Base-by-base conservation (phyloP, 1,140 invertebrate genomes). In the Euwallacea similis region DNA sequence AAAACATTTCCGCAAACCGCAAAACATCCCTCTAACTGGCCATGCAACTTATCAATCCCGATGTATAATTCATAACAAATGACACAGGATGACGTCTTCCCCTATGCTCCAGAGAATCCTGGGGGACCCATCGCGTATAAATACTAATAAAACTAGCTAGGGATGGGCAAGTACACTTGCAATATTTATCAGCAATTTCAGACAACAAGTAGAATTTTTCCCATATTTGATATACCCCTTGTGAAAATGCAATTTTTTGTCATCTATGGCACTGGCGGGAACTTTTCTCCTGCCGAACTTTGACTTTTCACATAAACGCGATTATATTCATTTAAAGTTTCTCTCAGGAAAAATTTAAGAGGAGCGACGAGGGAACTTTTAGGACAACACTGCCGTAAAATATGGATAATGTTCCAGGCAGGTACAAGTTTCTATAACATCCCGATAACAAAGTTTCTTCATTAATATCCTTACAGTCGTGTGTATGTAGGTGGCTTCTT, bases 171-270 rank as follows among this genome's bases (percentile, higher is more conserved):
- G 59, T 69, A 50, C 72, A 69, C 66, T 60, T 73, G 61, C 66
- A 73, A 73, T 73, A 73, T 73, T 73, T 73, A 73, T 70, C 42
- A 70, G 72, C 61, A 66, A 73, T 70, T 70, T 73, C 53, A 9
- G n/a, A 47, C n/a, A 6, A 13, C n/a, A 47, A 47, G 46, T 10
- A 6, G 46, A 47, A 10, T 47, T 47, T 9, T 47, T 47, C n/a
- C n/a, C 46, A 13, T 47, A 33, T 33, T 33, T 33, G 21, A 33
- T 33, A 33, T 33, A 4, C 21, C 21, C 21, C 6, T 10, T 47
- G n/a, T 47, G n/a, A 47, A 13, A 47, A 13, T 9, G 46, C n/a
- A 13, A 9, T 10, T 47, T 47, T 10, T 47, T 9, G 9, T 47
- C 46, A 6, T 47, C 2, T 13, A 47, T 10, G 46, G 46, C 9